Evolutionary conservation across 2,888 invertebrate genomes (phyloP).

Genomic region (Oscheius myriophilus): DNA sequence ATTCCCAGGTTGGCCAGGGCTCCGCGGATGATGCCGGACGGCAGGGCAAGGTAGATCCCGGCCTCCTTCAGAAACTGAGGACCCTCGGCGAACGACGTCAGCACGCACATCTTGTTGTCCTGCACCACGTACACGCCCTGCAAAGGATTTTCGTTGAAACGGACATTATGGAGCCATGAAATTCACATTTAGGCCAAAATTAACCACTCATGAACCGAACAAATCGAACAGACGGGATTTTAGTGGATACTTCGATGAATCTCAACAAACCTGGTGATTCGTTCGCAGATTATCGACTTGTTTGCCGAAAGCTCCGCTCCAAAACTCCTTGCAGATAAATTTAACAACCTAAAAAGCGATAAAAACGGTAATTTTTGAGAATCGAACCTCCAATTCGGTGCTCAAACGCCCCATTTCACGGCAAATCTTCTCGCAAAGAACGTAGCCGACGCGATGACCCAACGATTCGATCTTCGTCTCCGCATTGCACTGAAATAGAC

Average conservation of each 20-base stretch:
- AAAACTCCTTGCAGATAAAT: slow-evolving; percentile 98
- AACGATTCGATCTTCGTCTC: slow-evolving; percentile 74
- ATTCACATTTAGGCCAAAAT: too few relatives aligned
- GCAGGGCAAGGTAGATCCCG: slow-evolving; percentile 81
- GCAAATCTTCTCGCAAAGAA: slow-evolving; percentile 74
- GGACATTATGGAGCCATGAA: too few relatives aligned
- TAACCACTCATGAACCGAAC: too few relatives aligned
- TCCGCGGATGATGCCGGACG: slow-evolving; percentile 93
- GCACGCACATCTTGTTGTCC: slow-evolving; percentile 91
- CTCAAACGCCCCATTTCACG: slow-evolving; percentile 76
- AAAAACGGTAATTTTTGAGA: slow-evolving; percentile 4
- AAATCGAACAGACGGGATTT: too few relatives aligned
- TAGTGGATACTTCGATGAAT: not conserved
- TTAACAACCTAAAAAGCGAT: slow-evolving; percentile 81
- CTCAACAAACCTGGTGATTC: slow-evolving; percentile 79
- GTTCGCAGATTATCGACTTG: slow-evolving; percentile 96
- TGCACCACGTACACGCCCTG: slow-evolving; percentile 95
- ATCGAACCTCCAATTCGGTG: slow-evolving; percentile 87
- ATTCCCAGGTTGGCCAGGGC: slow-evolving; percentile 90
- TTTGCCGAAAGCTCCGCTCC: slow-evolving; percentile 96
- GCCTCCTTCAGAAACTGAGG: slow-evolving; percentile 86
- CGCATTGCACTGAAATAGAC: slow-evolving; percentile 54
- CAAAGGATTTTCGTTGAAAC: slow-evolving; percentile 22
- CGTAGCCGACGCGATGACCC: slow-evolving; percentile 76
- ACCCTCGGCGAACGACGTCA: slow-evolving; percentile 86